Evolutionary conservation across 2,888 invertebrate genomes (phyloP).

Genomic region (Anthoptus insignis): DNA sequence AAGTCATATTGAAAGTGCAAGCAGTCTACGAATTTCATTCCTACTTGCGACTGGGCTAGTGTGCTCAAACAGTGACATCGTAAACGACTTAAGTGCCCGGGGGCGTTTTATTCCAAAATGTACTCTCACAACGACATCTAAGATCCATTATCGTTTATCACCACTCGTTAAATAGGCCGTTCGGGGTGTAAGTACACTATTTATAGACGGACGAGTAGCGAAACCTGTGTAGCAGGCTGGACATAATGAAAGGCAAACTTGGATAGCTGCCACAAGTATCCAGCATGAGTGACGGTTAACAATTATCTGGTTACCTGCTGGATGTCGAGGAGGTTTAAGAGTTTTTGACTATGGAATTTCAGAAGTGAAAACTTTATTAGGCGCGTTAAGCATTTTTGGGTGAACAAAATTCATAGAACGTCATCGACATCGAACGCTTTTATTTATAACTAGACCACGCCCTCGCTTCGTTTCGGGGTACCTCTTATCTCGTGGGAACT

Average conservation of each 20-base stretch:
- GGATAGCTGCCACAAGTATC: slow-evolving; percentile 65
- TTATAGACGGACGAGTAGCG: slow-evolving; percentile 78
- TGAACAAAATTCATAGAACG: too few species aligned
- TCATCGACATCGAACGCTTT: too few species aligned
- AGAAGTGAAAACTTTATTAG: slow-evolving; percentile 5
- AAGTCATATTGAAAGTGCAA: slow-evolving; percentile 79
- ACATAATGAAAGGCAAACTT: slow-evolving; percentile 71
- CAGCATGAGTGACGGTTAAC: slow-evolving; percentile 56
- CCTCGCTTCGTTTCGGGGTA: too few species aligned
- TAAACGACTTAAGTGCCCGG: slow-evolving; percentile 26
- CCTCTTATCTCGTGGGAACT: too few species aligned
- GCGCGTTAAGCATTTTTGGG: too few species aligned
- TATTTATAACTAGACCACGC: too few species aligned
- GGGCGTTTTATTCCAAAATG: slow-evolving; percentile 45
- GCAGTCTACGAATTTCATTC: slow-evolving; percentile 76
- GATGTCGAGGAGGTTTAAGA: slow-evolving; percentile 46
- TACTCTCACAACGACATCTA: slow-evolving; percentile 46
- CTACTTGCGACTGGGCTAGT: slow-evolving; percentile 76
- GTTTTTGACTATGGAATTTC: slow-evolving; percentile 49
- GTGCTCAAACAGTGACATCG: slow-evolving; percentile 48
- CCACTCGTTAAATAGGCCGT: slow-evolving; percentile 46
- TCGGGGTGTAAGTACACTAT: slow-evolving; percentile 62
- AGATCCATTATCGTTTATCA: slow-evolving; percentile 51
- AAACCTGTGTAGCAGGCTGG: slow-evolving; percentile 77
- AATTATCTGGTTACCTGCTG: slow-evolving; percentile 54